These are phyloP conservation scores for Rhynchomys soricoides DNA, from an alignment of 2,113 vertebrate genomes.

Conservation along the genomic window DNA sequence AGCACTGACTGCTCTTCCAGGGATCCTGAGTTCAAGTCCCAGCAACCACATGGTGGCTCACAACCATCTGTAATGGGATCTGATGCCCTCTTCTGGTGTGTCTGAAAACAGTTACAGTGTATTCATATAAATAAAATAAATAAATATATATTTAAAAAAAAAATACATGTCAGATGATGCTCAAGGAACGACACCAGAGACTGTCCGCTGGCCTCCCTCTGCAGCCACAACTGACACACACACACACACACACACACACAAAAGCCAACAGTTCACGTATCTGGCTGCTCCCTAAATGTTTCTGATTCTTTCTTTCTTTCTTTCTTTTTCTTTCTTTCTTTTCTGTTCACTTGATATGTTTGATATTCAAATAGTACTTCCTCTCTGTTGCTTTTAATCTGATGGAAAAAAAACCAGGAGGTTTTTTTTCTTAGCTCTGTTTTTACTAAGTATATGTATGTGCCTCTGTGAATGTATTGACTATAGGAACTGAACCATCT, in stretches of 20 bases:
- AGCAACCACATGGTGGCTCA: too few relatives aligned
- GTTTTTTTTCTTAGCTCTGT: not conserved
- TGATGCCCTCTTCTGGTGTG: too few relatives aligned
- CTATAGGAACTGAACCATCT: not conserved
- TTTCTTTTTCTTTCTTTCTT: not conserved
- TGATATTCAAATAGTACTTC: not conserved
- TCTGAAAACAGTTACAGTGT: too few relatives aligned
- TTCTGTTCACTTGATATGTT: not conserved
- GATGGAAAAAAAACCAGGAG: not conserved
- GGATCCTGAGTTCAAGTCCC: too few relatives aligned
- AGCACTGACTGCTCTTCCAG: too few relatives aligned
- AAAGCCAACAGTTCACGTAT: not conserved
- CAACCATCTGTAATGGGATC: too few relatives aligned
- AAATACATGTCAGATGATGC: not conserved
- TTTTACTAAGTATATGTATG: not conserved
- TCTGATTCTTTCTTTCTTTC: not conserved
- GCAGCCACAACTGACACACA: not conserved
- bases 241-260: not conserved
- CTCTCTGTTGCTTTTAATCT: not conserved
- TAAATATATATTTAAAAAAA: too few relatives aligned
- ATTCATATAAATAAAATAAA: too few relatives aligned
- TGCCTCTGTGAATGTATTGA: not conserved
- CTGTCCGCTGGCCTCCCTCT: not conserved
- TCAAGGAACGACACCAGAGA: not conserved
- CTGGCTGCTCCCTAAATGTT: not conserved